Percentiles rank a stretch among this genome's conserved stretches.
These are phyloP conservation scores for Eupeodes luniger DNA, from an alignment of 2,888 invertebrate species.

Conservation along the genomic window DNA sequence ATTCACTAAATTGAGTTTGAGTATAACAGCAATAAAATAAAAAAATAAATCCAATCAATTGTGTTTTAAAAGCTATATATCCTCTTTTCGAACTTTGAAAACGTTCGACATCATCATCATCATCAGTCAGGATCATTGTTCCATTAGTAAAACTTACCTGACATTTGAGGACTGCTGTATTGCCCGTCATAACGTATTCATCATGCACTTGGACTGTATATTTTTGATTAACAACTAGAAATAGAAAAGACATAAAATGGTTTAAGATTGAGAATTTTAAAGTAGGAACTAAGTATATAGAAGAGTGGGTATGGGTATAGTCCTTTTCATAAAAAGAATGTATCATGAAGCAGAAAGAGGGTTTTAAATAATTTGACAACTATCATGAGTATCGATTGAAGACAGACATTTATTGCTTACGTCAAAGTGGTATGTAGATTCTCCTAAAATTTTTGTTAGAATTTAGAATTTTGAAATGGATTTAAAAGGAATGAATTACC, in stretches of 20 bases:
- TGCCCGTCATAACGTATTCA: conserved; percentile 95
- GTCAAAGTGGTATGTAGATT: too few relatives aligned
- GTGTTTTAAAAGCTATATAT: not conserved
- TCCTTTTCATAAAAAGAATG: too few relatives aligned
- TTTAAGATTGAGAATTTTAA: conserved; percentile 1
- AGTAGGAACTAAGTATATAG: not conserved
- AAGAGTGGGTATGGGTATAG: not conserved
- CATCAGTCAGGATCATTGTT: not conserved
- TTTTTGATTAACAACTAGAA: conserved; percentile 91
- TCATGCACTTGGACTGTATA: conserved; percentile 96
- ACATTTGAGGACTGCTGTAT: conserved; percentile 95
- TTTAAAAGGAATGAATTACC: too few relatives aligned
- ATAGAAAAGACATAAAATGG: conserved; percentile 24
- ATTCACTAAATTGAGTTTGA: not conserved
- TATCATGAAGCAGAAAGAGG: too few relatives aligned
- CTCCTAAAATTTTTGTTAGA: too few relatives aligned
- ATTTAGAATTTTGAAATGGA: too few relatives aligned
- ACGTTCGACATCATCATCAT: not conserved
- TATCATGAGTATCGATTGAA: too few relatives aligned
- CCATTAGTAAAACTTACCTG: conserved; percentile 83
- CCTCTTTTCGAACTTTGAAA: not conserved
- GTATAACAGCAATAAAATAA: not conserved
- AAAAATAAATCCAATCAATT: not conserved
- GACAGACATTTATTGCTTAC: too few relatives aligned
- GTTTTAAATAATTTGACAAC: too few relatives aligned